phyloP scores from a whole-genome alignment of 30 jellyfish, hydroid and myxozoan genomes.

The Clytia hemisphaerica region DNA sequence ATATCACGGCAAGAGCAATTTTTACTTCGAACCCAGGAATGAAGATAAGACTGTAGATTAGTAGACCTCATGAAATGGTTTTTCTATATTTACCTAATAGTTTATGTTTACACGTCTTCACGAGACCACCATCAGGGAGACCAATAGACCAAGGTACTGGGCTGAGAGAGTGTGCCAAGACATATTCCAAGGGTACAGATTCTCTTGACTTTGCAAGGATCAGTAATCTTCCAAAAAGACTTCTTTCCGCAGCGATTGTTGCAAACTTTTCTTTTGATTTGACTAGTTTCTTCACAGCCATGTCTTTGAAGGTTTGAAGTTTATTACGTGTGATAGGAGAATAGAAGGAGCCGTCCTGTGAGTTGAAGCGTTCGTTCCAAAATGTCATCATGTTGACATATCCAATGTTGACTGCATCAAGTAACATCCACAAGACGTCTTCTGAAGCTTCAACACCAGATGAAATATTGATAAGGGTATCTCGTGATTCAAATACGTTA shows the following conservation, averaged over 20 bases:
- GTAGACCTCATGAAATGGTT: too few species aligned
- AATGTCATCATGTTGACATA: constrained; percentile 4
- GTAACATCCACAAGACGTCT: constrained; percentile 6
- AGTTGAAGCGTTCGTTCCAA: not conserved
- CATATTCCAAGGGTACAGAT: constrained; percentile 21
- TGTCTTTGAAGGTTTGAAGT: constrained; percentile 8
- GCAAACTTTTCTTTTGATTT: constrained; percentile 26
- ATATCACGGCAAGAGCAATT: too few species aligned
- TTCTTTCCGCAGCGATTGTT: constrained; percentile 32
- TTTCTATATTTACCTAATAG: too few species aligned
- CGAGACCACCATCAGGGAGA: too few species aligned
- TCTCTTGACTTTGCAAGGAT: constrained; percentile 16
- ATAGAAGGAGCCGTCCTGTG: constrained; percentile 10
- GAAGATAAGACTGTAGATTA: too few species aligned
- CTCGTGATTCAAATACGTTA: constrained; percentile 22
- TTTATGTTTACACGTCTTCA: too few species aligned
- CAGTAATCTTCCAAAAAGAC: constrained; percentile 33
- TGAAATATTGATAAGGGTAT: constrained; percentile 23
- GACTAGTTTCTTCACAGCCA: constrained; percentile 30
- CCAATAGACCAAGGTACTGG: too few species aligned
- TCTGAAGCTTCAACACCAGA: constrained; percentile 36
- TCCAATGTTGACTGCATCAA: constrained; percentile 13
- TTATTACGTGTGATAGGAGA: constrained; percentile 6
- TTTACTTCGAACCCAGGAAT: too few species aligned
- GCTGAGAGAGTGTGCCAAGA: too few species aligned